Evolutionary conservation across 2,113 vertebrate genomes (phyloP).

Genomic region (Peromyscus polionotus): DNA sequence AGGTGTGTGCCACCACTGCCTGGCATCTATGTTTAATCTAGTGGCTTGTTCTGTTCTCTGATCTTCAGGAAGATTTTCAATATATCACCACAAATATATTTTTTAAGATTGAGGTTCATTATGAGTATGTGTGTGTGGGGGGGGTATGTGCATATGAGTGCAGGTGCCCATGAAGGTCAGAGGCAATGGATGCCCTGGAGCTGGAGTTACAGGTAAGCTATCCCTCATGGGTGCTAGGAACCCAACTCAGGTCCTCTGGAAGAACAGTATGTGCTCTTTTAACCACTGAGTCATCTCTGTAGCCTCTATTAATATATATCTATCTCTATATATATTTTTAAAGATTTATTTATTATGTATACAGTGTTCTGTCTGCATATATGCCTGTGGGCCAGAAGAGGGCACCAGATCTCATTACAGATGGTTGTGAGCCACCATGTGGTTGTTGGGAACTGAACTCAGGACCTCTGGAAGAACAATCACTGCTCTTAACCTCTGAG

Average conservation of each 20-base stretch:
- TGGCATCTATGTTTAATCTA: too few species aligned
- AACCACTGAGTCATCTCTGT: neutral
- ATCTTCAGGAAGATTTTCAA: too few species aligned
- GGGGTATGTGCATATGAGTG: neutral
- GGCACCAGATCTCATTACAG: too few species aligned
- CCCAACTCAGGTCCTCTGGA: neutral
- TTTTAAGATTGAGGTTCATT: neutral
- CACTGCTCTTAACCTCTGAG: neutral
- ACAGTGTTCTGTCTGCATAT: too few species aligned
- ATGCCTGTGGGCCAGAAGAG: too few species aligned
- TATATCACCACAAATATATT: too few species aligned
- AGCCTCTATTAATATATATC: neutral
- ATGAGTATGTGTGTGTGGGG: neutral
- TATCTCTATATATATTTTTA: too few species aligned
- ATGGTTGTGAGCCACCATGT: too few species aligned
- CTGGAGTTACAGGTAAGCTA: neutral
- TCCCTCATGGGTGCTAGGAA: neutral
- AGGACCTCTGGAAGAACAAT: neutral
- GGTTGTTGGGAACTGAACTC: neutral
- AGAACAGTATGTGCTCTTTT: neutral
- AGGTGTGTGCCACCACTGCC: too few species aligned
- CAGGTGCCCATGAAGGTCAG: neutral
- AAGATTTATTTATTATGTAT: too few species aligned
- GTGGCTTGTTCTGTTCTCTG: too few species aligned
- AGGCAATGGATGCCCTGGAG: neutral